These are phyloP conservation scores for Glaucomys volans DNA, from an alignment of 2,113 vertebrate genomes.

Conservation along the genomic window DNA sequence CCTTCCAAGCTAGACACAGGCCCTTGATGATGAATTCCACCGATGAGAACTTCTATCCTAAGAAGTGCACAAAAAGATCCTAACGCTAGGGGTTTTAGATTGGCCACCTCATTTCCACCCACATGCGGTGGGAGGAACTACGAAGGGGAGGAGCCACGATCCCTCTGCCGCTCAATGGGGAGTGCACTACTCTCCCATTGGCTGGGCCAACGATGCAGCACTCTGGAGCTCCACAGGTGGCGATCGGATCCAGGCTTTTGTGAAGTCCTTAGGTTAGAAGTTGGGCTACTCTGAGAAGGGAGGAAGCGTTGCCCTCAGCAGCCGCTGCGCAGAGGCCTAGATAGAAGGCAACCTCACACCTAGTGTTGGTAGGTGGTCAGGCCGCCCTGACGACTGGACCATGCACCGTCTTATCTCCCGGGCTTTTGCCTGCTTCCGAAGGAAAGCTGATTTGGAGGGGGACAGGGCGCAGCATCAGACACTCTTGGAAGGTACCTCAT, in stretches of 20 bases:
- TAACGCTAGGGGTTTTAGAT: not conserved
- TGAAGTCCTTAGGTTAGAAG: not conserved
- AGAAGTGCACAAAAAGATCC: not conserved
- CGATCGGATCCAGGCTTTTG: fast-evolving
- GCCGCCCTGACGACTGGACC: not conserved
- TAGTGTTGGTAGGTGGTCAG: not conserved
- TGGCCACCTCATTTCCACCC: too few relatives aligned
- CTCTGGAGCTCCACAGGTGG: fast-evolving
- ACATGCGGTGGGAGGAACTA: not conserved
- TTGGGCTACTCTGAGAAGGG: too few relatives aligned
- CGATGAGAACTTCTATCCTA: too few relatives aligned
- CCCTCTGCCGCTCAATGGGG: fast-evolving
- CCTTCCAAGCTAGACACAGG: not conserved
- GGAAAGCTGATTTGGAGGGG: conserved; percentile 62
- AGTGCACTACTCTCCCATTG: not conserved
- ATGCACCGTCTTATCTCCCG: conserved; percentile 83
- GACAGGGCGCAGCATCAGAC: fast-evolving
- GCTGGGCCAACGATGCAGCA: not conserved
- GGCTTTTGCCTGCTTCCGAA: conserved; percentile 88
- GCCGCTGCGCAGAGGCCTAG: not conserved
- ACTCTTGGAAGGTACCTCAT: conserved; percentile 64
- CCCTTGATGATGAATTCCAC: not conserved
- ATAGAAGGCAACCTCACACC: not conserved
- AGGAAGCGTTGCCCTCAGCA: fast-evolving
- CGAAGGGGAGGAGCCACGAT: not conserved